These are phyloP conservation scores for Lissocephala sabroskyi DNA, from an alignment of 2,888 invertebrate species.

Conservation along the genomic window DNA sequence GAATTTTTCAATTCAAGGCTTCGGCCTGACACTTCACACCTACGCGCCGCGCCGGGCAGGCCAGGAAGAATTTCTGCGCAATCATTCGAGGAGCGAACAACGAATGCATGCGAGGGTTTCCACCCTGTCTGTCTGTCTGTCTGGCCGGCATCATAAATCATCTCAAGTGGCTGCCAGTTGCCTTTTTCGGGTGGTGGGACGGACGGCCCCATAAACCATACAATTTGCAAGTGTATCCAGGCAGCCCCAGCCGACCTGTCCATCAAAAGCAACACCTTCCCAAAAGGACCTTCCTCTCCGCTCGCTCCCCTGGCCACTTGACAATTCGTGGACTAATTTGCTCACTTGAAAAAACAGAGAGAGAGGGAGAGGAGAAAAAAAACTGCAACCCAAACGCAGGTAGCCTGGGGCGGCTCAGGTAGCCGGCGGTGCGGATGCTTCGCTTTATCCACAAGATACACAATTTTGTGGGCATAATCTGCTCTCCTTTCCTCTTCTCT, in stretches of 20 bases:
- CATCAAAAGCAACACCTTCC: constrained; percentile 7
- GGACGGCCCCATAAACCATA: constrained; percentile 37
- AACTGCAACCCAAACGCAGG: constrained; percentile 20
- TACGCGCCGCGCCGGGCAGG: constrained; percentile 15
- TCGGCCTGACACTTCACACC: constrained; percentile 41
- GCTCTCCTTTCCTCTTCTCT: not conserved
- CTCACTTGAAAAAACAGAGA: constrained; percentile 14
- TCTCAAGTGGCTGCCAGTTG: constrained; percentile 52
- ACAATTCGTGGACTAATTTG: constrained; percentile 37
- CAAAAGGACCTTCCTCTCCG: not conserved
- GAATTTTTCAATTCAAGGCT: constrained; percentile 55
- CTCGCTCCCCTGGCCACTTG: not conserved
- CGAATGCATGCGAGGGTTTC: constrained; percentile 36
- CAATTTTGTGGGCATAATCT: constrained; percentile 19
- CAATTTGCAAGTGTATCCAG: constrained; percentile 54
- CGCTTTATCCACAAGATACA: constrained; percentile 41
- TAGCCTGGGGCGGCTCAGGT: constrained; percentile 24
- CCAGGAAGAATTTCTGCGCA: constrained; percentile 2
- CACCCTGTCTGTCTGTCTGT: constrained; percentile 5
- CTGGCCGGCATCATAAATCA: constrained; percentile 66
- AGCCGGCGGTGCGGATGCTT: constrained; percentile 7
- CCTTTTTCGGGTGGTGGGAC: constrained; percentile 1
- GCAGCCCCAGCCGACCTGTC: constrained; percentile 20
- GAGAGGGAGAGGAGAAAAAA: not conserved
- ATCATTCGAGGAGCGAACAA: constrained; percentile 6